These are phyloP conservation scores for Lethrus apterus DNA, from an alignment of 1,140 invertebrate species.

Conservation along the genomic window DNA sequence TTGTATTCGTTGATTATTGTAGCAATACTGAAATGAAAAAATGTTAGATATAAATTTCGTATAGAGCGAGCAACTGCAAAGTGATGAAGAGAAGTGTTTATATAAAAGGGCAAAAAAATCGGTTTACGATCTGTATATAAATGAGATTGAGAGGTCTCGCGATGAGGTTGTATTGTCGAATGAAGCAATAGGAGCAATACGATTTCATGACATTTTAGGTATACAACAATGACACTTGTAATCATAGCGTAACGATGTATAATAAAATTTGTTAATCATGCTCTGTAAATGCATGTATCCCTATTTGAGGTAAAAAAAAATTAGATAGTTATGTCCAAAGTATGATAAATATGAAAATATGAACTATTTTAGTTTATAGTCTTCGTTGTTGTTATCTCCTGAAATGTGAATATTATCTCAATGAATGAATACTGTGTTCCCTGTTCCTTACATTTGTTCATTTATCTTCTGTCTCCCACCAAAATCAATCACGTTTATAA, in stretches of 20 bases:
- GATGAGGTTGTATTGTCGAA: slow-evolving; percentile 31
- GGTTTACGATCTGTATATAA: slow-evolving; percentile 24
- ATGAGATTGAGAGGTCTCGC: slow-evolving; percentile 27
- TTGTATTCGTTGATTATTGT: slow-evolving; percentile 18
- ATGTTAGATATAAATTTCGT: slow-evolving; percentile 5
- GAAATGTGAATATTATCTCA: slow-evolving; percentile 11
- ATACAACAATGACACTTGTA: slow-evolving; percentile 28
- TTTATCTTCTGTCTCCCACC: too few species aligned
- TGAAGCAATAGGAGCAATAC: slow-evolving; percentile 34
- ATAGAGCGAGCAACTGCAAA: slow-evolving; percentile 10
- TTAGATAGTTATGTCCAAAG: slow-evolving; percentile 38
- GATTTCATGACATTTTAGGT: slow-evolving; percentile 25
- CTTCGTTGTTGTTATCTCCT: slow-evolving; percentile 24
- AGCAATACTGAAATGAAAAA: slow-evolving; percentile 18
- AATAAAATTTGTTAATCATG: slow-evolving; percentile 37
- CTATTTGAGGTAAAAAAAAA: slow-evolving; percentile 16
- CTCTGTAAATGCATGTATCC: slow-evolving; percentile 36
- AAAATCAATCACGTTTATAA: too few species aligned
- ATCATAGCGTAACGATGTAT: slow-evolving; percentile 17
- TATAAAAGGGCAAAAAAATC: not conserved
- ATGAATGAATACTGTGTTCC: too few species aligned
- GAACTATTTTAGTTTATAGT: slow-evolving; percentile 33
- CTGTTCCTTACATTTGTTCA: too few species aligned
- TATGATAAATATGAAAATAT: slow-evolving; percentile 24
- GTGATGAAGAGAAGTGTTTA: not conserved